Conservation (phyloP, 2,888 invertebrate species). For the Uloborus plumipes region DNA sequence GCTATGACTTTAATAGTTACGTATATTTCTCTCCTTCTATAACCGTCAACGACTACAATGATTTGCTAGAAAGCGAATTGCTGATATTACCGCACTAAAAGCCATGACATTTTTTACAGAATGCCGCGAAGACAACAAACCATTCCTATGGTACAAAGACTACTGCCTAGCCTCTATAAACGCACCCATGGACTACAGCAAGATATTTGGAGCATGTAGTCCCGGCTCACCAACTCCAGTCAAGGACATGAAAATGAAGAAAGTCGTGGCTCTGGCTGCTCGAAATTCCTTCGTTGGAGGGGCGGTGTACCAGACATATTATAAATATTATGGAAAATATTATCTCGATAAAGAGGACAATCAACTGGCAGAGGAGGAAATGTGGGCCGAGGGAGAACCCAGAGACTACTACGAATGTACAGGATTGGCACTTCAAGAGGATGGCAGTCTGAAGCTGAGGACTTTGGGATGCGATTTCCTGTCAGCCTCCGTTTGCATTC, state of each 20-base stretch:
- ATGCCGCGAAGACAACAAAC: background rate
- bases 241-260: background rate
- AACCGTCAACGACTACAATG: no score
- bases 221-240: background rate
- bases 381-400: conserved; percentile 7
- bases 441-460: conserved; percentile 1
- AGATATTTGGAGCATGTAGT: background rate
- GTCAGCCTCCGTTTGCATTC: background rate
- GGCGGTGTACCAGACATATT: background rate
- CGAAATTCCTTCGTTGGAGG: conserved; percentile 6
- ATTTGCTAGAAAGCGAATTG: no score
- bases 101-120: background rate
- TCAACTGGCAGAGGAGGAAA: background rate
- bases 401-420: background rate
- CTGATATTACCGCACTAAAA: background rate
- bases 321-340: background rate
- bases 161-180: background rate
- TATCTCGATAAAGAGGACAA: background rate
- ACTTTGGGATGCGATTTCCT: background rate
- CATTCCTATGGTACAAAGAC: background rate
- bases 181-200: conserved; percentile 10
- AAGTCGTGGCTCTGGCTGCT: background rate
- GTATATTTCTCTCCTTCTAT: no score
- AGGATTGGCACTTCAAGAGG: background rate
- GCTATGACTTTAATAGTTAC: no score